Base-by-base conservation (phyloP, 2,113 vertebrate species). In the Anguilla rostrata region DNA sequence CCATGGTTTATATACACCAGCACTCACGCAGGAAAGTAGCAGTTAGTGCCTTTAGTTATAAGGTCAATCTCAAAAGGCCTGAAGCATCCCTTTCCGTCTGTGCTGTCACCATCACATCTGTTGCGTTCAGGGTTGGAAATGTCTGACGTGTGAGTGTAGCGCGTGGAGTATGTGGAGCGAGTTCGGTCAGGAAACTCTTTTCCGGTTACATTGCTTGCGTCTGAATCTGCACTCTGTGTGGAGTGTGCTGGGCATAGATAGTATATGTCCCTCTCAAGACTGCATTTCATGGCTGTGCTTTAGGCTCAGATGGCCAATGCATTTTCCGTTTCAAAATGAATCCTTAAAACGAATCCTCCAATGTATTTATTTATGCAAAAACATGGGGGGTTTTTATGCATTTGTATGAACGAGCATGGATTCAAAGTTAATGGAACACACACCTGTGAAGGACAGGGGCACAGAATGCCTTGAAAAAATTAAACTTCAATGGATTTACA, bases 401-500 rank as follows among this genome's bases (percentile, higher is more conserved):
- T 43, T 80, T 84, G 82, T n/a, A 81, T 81, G 66, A 80, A 34
- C n/a, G 15, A 63, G 53, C 41, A 49, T 40, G 57, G 57, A 87
- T 87, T 46, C 57, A 87, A 81, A 87, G 79, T 78, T 82, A 75
- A 80, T 85, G 34, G 75, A 84, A 82, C 63, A 82, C 83, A 87
- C 87, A 87, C 87, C 79, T 87, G 87, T 85, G 87, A 87, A 85
- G 81, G 41, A 71, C 57, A 87, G 60, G 22, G 2, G 79, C 57
- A 66, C 78, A 40, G 80, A 87, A 57, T 82, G 83, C n/a, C 75
- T 87, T 53, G 78, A 40, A 56, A 82, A 34, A 80, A 87, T 57
- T 20, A 78, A 78, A 87, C 87, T 87, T 85, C 80, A 87, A 87
- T 78, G 87, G 87, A 85, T 85, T 87, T 82, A 82, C 84, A 87